These are phyloP conservation scores for Salvelinus sp. DNA, from an alignment of 2,113 vertebrate genomes.

Conservation along the genomic window DNA sequence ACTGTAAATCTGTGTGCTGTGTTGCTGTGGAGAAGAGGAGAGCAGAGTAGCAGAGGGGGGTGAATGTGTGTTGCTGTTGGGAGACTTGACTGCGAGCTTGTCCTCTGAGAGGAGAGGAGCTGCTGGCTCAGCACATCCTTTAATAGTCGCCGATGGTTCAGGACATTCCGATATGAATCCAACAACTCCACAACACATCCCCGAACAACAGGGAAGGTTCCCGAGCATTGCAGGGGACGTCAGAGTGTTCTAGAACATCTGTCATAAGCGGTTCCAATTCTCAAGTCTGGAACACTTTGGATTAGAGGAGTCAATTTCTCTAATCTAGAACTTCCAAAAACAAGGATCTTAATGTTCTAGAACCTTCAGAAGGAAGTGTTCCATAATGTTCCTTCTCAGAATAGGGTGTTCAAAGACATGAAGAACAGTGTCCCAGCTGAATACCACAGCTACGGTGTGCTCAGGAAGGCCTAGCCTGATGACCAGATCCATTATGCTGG, in stretches of 20 bases:
- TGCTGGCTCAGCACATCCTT: conserved; percentile 64
- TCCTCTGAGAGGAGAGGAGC: conserved; percentile 51
- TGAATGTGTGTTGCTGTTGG: not conserved
- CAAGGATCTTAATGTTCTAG: not conserved
- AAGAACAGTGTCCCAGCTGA: not conserved
- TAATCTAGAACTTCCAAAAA: not conserved
- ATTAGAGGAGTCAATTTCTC: not conserved
- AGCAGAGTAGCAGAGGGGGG: not conserved
- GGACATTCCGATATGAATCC: conserved; percentile 33
- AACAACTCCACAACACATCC: conserved; percentile 24
- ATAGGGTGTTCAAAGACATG: not conserved
- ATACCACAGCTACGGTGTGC: not conserved
- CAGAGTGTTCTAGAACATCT: not conserved
- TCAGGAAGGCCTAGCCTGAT: not conserved
- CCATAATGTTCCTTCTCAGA: not conserved
- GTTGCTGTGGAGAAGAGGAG: conserved; percentile 8
- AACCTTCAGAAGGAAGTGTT: not conserved
- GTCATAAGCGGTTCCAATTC: not conserved
- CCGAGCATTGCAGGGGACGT: conserved; percentile 9
- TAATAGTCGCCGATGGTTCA: conserved; percentile 54
- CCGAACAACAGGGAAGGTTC: conserved; percentile 16
- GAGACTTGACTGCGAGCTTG: too few relatives aligned
- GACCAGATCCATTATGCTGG: conserved; percentile 30
- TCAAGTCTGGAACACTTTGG: not conserved
- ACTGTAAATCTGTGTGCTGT: conserved; percentile 45